A percentile compares a stretch with the other conserved stretches of the same genome.
Conservation (phyloP, 2,888 invertebrate species). For the Synanthedon andrenaeformis region DNA sequence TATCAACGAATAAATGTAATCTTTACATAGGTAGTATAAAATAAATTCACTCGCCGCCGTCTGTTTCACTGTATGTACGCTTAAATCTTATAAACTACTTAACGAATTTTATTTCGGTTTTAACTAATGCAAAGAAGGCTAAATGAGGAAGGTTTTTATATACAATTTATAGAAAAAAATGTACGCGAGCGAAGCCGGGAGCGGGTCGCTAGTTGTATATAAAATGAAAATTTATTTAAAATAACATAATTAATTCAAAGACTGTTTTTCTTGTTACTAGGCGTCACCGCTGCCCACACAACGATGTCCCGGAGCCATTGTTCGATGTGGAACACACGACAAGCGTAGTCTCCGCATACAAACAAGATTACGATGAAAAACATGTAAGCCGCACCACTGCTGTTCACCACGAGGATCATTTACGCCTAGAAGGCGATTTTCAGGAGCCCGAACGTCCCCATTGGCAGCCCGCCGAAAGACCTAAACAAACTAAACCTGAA, state of each 20-base stretch:
- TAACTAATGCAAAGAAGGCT: too few species aligned
- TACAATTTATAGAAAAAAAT: too few species aligned
- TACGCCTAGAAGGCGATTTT: conserved; percentile 79
- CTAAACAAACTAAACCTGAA: conserved; percentile 61
- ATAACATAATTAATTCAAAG: neutral
- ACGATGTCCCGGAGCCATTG: conserved; percentile 72
- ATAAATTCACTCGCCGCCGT: too few species aligned
- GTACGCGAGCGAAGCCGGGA: too few species aligned
- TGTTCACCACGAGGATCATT: conserved; percentile 76
- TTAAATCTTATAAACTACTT: too few species aligned
- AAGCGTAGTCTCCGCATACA: conserved; percentile 73
- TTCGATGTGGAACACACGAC: conserved; percentile 69
- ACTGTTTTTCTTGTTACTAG: conserved; percentile 56
- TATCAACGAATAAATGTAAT: too few species aligned
- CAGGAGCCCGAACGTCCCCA: conserved; percentile 60
- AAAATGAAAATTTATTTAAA: neutral
- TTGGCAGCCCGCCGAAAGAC: conserved; percentile 71
- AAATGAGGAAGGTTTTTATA: too few species aligned
- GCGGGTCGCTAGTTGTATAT: neutral
- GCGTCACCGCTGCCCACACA: conserved; percentile 87
- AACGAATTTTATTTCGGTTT: too few species aligned
- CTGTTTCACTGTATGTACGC: too few species aligned
- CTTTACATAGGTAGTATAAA: too few species aligned
- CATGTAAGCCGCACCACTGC: conserved; percentile 71
- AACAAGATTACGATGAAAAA: conserved; percentile 75